Evolutionary conservation across 2,888 invertebrate species (phyloP), one percentile per base, ranked within the genome.

Genomic region (Phrixothrix hirtus): DNA sequence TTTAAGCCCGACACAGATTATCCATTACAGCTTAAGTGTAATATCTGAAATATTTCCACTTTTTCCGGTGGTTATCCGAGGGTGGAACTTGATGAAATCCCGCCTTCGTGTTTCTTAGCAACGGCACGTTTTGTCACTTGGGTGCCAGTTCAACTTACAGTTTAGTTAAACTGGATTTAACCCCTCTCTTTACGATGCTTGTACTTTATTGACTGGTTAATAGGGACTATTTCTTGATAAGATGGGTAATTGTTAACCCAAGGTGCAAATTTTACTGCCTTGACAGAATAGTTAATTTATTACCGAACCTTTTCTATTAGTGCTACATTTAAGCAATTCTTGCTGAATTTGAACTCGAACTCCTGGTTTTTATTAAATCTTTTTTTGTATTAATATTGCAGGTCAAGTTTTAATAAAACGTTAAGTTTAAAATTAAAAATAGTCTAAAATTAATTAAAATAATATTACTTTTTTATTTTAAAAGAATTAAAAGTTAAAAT

Each of bases 101-200:
- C 55, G 55, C 55, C 70, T 60, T 45, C 58, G 58, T 67, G 72
- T 74, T 71, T 72, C 73, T 72, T 74, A 73, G 73, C 73, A 73
- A 74, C 73, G 66, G 64, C 60, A 39, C 49, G 61, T 63, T 65
- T 65, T 66, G 69, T 66, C 69, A 64, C 65, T 64, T 62, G 61
- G 61, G 56, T 59, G 53, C 58, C 57, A 55, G 65, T 60, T 61
- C 69, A 61, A 63, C 67, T 66, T 69, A 69, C 71, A 66, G 67
- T 69, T 67, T 68, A 69, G 65, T 63, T 66, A 65, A 67, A 67
- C 67, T 63, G 66, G 67, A 63, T 63, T 60, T 53, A 21, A 43
- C 39, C 47, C 39, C 39, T 30, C 34, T 46, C 38, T 41, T 15
- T 14, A 21, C 11, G 27, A 9, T 38, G 17, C 26, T 47, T 55